Evolutionary conservation across 2,797 vertebrate species (phyloP).

Genomic region (Silurus aristotelis): DNA sequence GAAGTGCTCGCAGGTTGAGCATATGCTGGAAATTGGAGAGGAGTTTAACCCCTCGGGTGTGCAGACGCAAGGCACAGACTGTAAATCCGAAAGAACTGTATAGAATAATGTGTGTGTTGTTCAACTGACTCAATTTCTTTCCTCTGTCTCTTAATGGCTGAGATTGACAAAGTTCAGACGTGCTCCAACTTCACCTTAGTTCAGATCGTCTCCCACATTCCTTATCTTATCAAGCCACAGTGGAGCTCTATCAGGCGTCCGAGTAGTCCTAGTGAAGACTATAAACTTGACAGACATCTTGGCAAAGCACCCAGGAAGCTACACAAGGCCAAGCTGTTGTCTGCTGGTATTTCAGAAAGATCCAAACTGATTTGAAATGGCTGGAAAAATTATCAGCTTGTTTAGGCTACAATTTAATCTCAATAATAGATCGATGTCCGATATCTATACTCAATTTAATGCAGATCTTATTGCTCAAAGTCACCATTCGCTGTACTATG

Average conservation of each 20-base stretch:
- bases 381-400: not conserved
- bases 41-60: not conserved
- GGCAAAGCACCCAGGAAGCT: not conserved
- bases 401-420: no score
- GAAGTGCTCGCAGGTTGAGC: not conserved
- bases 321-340: not conserved
- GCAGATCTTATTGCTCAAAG: no score
- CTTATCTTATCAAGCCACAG: not conserved
- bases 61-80: not conserved
- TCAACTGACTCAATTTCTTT: not conserved
- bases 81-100: no score
- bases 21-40: not conserved
- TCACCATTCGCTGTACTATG: no score
- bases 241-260: not conserved
- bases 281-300: constrained; percentile 7
- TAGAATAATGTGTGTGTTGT: not conserved
- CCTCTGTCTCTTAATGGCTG: constrained; percentile 4
- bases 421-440: no score
- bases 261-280: not conserved
- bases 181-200: not conserved
- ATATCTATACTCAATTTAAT: no score
- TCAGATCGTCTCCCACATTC: not conserved
- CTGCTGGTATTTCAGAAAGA: not conserved
- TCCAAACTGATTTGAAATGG: not conserved
- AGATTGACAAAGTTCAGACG: constrained; percentile 11